Evolutionary conservation across 1,140 invertebrate species (phyloP).

Genomic region (Drosophila watanabei): DNA sequence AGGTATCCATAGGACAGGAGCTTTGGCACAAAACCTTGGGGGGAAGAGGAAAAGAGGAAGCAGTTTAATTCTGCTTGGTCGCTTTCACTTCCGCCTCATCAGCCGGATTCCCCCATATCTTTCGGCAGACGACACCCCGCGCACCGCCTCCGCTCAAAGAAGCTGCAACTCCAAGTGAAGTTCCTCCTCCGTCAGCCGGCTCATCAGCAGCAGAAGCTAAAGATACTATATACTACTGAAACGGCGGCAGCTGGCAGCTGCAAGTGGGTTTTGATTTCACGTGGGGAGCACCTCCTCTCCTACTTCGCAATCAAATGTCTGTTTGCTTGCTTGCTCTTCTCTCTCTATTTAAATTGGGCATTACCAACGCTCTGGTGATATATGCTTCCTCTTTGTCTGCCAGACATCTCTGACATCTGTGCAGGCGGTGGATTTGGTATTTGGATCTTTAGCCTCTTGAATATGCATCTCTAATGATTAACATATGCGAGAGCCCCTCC

Average conservation of each 20-base stretch:
- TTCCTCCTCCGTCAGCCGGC: slow-evolving; percentile 16
- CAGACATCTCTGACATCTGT: slow-evolving; percentile 33
- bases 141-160: slow-evolving; percentile 38
- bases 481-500: slow-evolving; percentile 31
- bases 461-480: slow-evolving; percentile 44
- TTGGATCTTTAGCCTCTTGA: slow-evolving; percentile 26
- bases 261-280: slow-evolving; percentile 58
- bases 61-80: slow-evolving; percentile 71
- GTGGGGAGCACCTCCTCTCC: slow-evolving; percentile 31
- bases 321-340: slow-evolving; percentile 28
- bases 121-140: slow-evolving; percentile 10
- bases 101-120: slow-evolving; percentile 62
- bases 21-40: slow-evolving; percentile 25
- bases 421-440: slow-evolving; percentile 33
- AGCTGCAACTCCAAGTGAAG: slow-evolving; percentile 28
- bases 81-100: slow-evolving; percentile 82
- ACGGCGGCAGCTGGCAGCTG: slow-evolving; percentile 42
- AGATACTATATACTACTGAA: slow-evolving; percentile 11
- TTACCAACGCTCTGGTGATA: slow-evolving; percentile 54
- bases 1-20: slow-evolving; percentile 11
- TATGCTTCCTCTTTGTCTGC: slow-evolving; percentile 45
- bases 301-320: slow-evolving; percentile 49
- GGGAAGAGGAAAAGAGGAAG: slow-evolving; percentile 51
- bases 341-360: slow-evolving; percentile 63
- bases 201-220: slow-evolving; percentile 41